These are phyloP conservation scores for Druon quercuslanigerum DNA, from an alignment of 1,140 invertebrate species.

Conservation along the genomic window DNA sequence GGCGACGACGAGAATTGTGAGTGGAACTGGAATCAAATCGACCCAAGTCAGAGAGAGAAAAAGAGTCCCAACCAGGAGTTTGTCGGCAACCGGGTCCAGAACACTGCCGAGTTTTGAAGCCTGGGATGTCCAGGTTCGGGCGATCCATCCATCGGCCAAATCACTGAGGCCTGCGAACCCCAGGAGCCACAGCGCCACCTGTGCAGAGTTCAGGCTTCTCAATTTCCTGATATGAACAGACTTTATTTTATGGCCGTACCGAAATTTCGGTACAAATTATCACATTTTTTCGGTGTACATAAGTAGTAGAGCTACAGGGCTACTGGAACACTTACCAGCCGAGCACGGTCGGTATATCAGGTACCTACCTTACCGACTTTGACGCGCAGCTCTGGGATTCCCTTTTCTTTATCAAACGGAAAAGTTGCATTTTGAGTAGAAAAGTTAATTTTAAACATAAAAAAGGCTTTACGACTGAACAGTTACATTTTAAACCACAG, in stretches of 20 bases:
- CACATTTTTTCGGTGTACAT: too few relatives aligned
- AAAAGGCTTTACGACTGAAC: too few relatives aligned
- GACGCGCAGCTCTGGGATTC: too few relatives aligned
- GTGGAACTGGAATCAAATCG: slow-evolving; percentile 87
- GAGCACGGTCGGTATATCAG: too few relatives aligned
- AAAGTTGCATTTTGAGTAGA: too few relatives aligned
- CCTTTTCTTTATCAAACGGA: too few relatives aligned
- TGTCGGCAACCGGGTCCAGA: slow-evolving; percentile 98
- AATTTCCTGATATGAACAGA: background rate
- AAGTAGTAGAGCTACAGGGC: too few relatives aligned
- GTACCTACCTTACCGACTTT: too few relatives aligned
- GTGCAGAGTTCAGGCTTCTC: slow-evolving; percentile 29
- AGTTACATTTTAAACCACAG: too few relatives aligned
- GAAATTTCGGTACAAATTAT: too few relatives aligned
- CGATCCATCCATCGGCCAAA: slow-evolving; percentile 93
- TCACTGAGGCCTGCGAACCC: slow-evolving; percentile 69
- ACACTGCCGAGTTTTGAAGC: slow-evolving; percentile 95
- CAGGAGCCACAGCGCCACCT: slow-evolving; percentile 68
- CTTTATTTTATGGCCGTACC: background rate
- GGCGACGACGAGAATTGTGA: slow-evolving; percentile 90
- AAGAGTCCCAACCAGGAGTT: slow-evolving; percentile 92
- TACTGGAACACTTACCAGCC: too few relatives aligned
- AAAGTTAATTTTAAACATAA: too few relatives aligned
- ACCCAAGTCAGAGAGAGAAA: slow-evolving; percentile 91
- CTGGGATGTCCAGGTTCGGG: slow-evolving; percentile 92